Percentiles rank a stretch among this genome's conserved stretches.
Evolutionary conservation across 2,113 vertebrate species (phyloP).

Genomic region (Hyaena hyaena): DNA sequence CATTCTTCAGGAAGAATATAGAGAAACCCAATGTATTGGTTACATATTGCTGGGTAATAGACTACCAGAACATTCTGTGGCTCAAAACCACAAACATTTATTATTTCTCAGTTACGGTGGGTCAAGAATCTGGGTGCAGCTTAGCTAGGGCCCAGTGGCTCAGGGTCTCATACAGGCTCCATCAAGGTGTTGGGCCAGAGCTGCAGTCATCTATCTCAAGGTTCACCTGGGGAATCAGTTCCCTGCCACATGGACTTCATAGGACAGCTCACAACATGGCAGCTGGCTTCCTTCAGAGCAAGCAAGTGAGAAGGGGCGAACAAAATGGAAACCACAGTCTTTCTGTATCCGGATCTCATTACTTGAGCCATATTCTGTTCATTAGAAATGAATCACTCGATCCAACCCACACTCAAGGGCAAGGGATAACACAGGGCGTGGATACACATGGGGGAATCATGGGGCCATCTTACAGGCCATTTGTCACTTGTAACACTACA

Average conservation of each 20-base stretch:
- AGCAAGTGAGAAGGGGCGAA: not conserved
- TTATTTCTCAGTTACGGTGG: not conserved
- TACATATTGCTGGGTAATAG: not conserved
- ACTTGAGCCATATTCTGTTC: not conserved
- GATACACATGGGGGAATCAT: not conserved
- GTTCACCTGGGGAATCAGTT: not conserved
- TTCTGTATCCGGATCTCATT: not conserved
- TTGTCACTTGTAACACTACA: not conserved
- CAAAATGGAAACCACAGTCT: not conserved
- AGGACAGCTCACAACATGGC: not conserved
- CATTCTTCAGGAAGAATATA: not conserved
- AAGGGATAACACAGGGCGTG: not conserved
- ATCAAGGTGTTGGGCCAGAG: not conserved
- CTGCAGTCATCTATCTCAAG: not conserved
- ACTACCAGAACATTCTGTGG: not conserved
- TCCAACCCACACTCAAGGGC: not conserved
- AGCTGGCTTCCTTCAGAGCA: not conserved
- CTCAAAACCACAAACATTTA: not conserved
- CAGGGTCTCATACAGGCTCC: not conserved
- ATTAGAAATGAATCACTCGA: not conserved
- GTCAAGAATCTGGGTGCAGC: not conserved
- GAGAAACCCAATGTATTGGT: not conserved
- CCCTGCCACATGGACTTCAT: not conserved
- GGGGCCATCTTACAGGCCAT: not conserved
- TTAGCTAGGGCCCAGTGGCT: not conserved